These are phyloP conservation scores for Trachelus stipa DNA, from an alignment of 2,888 invertebrate species.

Conservation along the genomic window DNA sequence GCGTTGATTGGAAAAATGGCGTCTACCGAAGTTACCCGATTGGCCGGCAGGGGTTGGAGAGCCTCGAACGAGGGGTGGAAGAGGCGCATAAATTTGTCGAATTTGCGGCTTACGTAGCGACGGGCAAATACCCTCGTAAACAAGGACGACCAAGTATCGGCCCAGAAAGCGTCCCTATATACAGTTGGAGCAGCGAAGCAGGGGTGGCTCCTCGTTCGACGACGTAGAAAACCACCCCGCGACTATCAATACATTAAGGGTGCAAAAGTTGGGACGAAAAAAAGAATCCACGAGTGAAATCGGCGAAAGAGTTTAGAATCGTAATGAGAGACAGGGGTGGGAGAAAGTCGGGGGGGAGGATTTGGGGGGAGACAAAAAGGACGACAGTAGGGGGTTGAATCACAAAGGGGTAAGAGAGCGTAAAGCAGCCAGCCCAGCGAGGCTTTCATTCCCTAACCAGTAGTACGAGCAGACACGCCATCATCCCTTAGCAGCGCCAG, in stretches of 20 bases:
- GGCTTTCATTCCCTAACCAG: background rate
- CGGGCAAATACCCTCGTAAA: slow-evolving; percentile 21
- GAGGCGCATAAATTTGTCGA: slow-evolving; percentile 43
- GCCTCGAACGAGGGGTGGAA: background rate
- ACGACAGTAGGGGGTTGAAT: background rate
- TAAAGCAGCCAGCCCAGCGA: background rate
- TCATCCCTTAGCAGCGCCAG: background rate
- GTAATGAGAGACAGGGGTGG: background rate
- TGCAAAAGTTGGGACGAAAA: slow-evolving; percentile 3
- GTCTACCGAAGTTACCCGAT: background rate
- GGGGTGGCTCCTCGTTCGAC: slow-evolving; percentile 4
- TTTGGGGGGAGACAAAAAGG: slow-evolving; percentile 11
- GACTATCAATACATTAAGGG: slow-evolving; percentile 25
- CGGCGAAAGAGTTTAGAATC: background rate
- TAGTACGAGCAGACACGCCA: background rate
- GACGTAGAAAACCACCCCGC: slow-evolving; percentile 11
- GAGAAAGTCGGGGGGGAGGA: background rate
- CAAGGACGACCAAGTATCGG: slow-evolving; percentile 10
- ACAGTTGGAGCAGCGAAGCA: background rate
- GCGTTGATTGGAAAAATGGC: slow-evolving; percentile 8
- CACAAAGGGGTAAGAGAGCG: background rate
- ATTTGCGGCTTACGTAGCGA: slow-evolving; percentile 37
- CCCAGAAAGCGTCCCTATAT: background rate
- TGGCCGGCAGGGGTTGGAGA: background rate
- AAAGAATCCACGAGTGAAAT: background rate